Base-by-base conservation (phyloP, 2,797 vertebrate species). In the Myotis findleyi region DNA sequence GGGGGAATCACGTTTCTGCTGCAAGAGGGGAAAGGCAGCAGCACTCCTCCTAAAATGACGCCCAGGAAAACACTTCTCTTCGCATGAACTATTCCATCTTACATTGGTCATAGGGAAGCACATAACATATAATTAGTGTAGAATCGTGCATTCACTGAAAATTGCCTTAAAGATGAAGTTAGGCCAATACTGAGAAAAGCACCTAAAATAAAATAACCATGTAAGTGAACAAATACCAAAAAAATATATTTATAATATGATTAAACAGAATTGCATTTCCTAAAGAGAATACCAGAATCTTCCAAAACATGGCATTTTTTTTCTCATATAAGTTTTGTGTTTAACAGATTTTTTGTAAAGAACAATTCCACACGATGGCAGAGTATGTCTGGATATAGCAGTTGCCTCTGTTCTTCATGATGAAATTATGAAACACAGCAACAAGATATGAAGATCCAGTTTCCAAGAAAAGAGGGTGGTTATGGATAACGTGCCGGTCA, bases 291-390 rank as follows among this genome's bases (percentile, higher is more conserved):
- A 59, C 18, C 6, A 59, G 77, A 14, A 47, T 76, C 47, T 41
- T 82, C 21, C 11, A 93, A 79, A 11, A 80, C 59, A 55, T 2
- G 62, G 18, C 21, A 16, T 10, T 44, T 38, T 51, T 25, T 49
- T 47, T 44, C 21, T 51, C 68, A 30, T 20, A 30, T 75, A 41
- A 30, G 41, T 27, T 80, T 89, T 55, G 51, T 51, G 30, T n/a
- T 59, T 41, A 69, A 36, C 41, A 99, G 98, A 92, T 99, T 99
- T 99, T 97, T 99, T 98, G 98, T 97, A 99, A 99, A 97, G 99
- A 66, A 99, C 98, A 0, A 98, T 99, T 36, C 98, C 98, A 2
- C 96, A 98, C 51, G 98, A 98, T 0, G 98, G 98, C 75, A 97
- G 98, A 8, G 98, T 98, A 87, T 98, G 98, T 93, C 92, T 99